Base-by-base conservation (phyloP, 2,888 invertebrate species). In the Notodonta dromedarius region DNA sequence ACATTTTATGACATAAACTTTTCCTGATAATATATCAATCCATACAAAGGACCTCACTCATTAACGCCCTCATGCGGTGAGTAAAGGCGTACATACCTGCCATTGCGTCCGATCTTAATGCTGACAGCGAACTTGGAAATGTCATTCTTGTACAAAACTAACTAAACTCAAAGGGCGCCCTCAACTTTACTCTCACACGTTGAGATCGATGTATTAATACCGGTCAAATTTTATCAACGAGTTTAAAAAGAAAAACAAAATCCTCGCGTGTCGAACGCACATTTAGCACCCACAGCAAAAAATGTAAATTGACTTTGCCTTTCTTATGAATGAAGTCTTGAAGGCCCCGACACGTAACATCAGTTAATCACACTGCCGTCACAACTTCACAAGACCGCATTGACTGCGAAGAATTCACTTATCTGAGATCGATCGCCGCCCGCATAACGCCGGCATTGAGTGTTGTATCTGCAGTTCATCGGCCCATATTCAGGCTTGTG, bases 391-490 rank as follows among this genome's bases (percentile, higher is more conserved):
- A 69, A 65, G 59, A 61, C 63, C 59, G 65, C 69, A 63, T 66
- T 71, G 67, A 48, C 61, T 44, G 66, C 69, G 63, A 71, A 69
- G 71, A 74, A 73, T 75, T 73, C 76, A 71, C 67, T 74, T 83
- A 75, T 75, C 77, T 71, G 58, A 67, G 72, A 80, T 79, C 76
- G 76, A 77, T 79, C 73, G 73, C 72, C 67, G 71, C 71, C 67
- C 72, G 73, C 72, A 77, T 70, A 73, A 67, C 66, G 76, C 55
- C 66, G 63, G 68, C 75, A 70, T 75, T 76, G 72, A 70, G 71
- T 65, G 58, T 57, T 68, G 76, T 80, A 74, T 83, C 81, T 71
- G 54, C 68, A 69, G 77, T 79, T 76, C 78, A 76, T 80, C 74
- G 77, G 69, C 74, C 77, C 66, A 76, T 70, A 77, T 82, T 76